Conservation (phyloP, 2,888 invertebrate species). For the Sturmia bella region DNA sequence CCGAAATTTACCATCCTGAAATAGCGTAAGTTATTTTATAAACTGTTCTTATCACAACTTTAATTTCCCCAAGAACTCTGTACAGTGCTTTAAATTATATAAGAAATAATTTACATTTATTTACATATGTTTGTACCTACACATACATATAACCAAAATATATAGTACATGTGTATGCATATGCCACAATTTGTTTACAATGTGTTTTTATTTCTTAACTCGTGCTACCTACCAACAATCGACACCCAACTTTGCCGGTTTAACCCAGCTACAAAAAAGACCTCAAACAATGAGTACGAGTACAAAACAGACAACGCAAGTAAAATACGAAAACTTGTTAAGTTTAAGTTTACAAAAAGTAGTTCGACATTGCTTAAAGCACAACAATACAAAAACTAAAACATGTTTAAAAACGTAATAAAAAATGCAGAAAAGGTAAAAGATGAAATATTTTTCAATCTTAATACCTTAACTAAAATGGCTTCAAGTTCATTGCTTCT, state of each 20-base stretch:
- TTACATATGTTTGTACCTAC: neutral
- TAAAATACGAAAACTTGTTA: constrained; percentile 60
- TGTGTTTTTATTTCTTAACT: constrained; percentile 38
- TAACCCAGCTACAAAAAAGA: constrained; percentile 18
- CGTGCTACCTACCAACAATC: constrained; percentile 52
- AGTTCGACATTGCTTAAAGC: constrained; percentile 39
- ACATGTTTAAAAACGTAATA: constrained; percentile 10
- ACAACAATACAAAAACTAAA: constrained; percentile 17
- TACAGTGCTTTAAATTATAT: too few species aligned
- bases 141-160: too few species aligned
- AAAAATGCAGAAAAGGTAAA: constrained; percentile 37
- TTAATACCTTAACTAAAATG: constrained; percentile 15
- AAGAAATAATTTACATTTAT: neutral
- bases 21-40: too few species aligned
- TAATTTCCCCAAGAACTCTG: too few species aligned
- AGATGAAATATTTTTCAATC: neutral
- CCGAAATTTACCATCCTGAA: too few species aligned
- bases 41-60: too few species aligned
- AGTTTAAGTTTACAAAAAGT: constrained; percentile 41
- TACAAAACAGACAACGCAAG: constrained; percentile 19
- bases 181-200: constrained; percentile 1
- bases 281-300: constrained; percentile 45
- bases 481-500: constrained; percentile 36
- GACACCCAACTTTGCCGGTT: constrained; percentile 12
- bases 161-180: too few species aligned